Base-by-base conservation (phyloP, 35 echinoderm and acorn worm genomes). In the Stichopus chloronotus region DNA sequence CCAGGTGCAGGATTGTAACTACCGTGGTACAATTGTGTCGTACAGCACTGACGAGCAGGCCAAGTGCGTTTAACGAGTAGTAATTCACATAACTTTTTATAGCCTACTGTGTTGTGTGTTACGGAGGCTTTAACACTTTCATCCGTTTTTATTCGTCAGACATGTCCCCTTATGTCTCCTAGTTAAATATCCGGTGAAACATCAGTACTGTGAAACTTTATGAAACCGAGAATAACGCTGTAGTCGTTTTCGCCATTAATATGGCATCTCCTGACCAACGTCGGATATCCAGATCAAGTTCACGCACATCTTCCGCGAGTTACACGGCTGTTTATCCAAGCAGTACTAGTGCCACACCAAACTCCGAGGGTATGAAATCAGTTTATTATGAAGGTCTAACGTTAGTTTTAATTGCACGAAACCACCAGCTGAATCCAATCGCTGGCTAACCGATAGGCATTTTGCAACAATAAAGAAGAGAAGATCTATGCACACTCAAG, bases 241-340 rank as follows among this genome's bases (percentile, higher is more conserved):
- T 65, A 65, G 11, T 11, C 61, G 11, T 19, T 65, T 19, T 65
- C 19, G 61, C 61, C 6, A 65, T 65, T 65, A 65, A 65, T 65
- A 83, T 83, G 80, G 80, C 80, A 8, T 83, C 80, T 7, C 80
- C 80, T 8, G 80, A 55, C 55, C 80, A 56, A 17, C 80, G 43
- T 83, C 80, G 80, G 10, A 56, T 52, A 17, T 83, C 80, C 21
- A 56, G 80, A 83, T 52, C 43, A 55, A 83, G 80, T 55, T 83
- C 80, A 19, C 21, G 80, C 43, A 83, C 80, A 52, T 83, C 80
- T 43, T 53, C 25, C 13, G 55, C 43, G 7, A 83, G 80, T 83
- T 83, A 83, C 52, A 83, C 80, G 6, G 80, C 80, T 55, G 80
- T 83, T 83, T 83, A 53, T 56, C 80, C 80, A 7, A 83, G 55